These are phyloP conservation scores for Manduca sexta DNA, from an alignment of 1,140 invertebrate species.

Conservation along the genomic window DNA sequence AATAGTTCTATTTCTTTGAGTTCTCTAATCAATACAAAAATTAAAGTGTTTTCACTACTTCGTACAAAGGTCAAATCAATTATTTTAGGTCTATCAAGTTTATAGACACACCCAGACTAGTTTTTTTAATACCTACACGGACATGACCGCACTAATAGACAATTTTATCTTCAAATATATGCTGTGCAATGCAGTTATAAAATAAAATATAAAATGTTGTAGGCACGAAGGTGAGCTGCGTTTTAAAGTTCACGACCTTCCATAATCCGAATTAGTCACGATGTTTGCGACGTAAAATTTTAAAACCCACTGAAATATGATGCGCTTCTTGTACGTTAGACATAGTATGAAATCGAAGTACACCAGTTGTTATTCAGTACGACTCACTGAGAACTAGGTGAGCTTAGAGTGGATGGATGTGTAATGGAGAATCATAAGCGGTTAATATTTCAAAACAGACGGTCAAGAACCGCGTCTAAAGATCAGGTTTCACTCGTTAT, in stretches of 20 bases:
- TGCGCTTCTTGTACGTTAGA: not conserved
- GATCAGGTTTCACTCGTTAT: too few species aligned
- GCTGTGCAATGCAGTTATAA: not conserved
- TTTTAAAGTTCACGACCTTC: conserved; percentile 47
- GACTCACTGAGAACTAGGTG: conserved; percentile 22
- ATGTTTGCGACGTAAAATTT: conserved; percentile 13
- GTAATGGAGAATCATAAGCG: conserved; percentile 8
- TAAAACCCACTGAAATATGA: not conserved
- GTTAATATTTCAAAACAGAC: conserved; percentile 35
- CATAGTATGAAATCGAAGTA: conserved; percentile 6
- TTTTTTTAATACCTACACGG: too few species aligned
- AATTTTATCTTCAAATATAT: too few species aligned
- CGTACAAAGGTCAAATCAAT: not conserved
- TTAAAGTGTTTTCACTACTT: not conserved
- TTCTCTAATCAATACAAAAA: not conserved
- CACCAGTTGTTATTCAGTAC: conserved; percentile 6
- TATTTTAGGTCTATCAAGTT: not conserved
- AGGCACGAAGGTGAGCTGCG: conserved; percentile 34
- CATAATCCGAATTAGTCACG: conserved; percentile 21
- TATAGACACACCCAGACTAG: not conserved
- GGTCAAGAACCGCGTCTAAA: conserved; percentile 23
- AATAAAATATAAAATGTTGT: conserved; percentile 12
- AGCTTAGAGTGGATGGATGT: conserved; percentile 14
- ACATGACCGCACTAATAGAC: too few species aligned
- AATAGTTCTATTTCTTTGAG: not conserved